Conservation (phyloP, 2,797 vertebrate genomes). For the Schizopygopsis malacanthus region DNA sequence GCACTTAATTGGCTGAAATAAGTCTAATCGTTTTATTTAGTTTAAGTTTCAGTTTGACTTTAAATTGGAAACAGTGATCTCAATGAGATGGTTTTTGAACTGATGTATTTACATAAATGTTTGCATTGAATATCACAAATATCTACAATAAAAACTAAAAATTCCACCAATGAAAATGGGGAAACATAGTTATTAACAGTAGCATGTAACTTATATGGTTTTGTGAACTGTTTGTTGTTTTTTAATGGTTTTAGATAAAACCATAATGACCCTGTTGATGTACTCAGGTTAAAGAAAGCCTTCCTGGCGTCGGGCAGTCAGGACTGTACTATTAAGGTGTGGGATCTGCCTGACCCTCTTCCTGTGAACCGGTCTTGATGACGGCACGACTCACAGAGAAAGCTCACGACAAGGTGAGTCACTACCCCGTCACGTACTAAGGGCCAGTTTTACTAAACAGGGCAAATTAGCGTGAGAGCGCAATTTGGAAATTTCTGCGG, state of each 20-base stretch:
- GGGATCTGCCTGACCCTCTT: conserved; percentile 83
- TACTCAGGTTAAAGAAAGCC: conserved; percentile 81
- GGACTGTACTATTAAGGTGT: conserved; percentile 94
- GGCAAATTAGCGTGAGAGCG: too few relatives aligned
- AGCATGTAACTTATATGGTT: not conserved
- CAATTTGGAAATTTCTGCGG: too few relatives aligned
- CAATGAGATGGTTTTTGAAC: not conserved
- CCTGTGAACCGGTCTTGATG: conserved; percentile 68
- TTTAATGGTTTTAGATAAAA: not conserved
- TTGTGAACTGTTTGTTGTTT: not conserved
- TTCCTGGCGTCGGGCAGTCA: conserved; percentile 94
- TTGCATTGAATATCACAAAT: not conserved
- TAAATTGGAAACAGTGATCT: too few relatives aligned
- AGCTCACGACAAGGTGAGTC: conserved; percentile 86
- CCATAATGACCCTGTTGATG: not conserved
- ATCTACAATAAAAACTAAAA: not conserved
- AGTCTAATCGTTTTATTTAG: not conserved
- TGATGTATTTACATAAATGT: not conserved
- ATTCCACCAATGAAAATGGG: not conserved
- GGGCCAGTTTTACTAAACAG: too few relatives aligned
- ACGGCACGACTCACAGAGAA: conserved; percentile 83
- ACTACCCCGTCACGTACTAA: not conserved
- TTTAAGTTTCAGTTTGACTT: not conserved
- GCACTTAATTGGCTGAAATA: not conserved
- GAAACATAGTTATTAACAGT: not conserved